Evolutionary conservation across 2,888 invertebrate species (phyloP).

Genomic region (Osedax frankpressi): DNA sequence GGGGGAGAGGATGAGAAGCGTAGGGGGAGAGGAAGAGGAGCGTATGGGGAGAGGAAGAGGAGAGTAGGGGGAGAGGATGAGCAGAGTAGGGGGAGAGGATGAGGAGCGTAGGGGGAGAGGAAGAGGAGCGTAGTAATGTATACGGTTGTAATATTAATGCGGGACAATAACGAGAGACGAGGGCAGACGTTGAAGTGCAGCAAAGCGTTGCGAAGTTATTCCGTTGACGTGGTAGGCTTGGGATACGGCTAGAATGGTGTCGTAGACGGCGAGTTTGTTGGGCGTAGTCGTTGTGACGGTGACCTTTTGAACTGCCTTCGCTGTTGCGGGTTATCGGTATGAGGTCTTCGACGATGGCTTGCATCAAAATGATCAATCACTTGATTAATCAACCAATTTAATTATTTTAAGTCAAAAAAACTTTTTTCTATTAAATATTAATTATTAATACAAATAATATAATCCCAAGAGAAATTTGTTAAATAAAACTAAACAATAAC

Average conservation of each 20-base stretch:
- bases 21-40: not conserved
- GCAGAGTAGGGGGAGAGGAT: not conserved
- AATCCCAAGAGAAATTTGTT: too few relatives aligned
- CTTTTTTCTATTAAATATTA: too few relatives aligned
- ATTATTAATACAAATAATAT: too few relatives aligned
- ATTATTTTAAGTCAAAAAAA: too few relatives aligned
- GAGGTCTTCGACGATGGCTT: not conserved
- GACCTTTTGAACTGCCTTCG: constrained; percentile 9
- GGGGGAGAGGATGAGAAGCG: not conserved
- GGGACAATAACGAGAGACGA: constrained; percentile 52
- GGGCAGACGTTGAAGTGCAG: constrained; percentile 59
- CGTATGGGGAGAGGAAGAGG: not conserved
- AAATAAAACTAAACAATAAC: too few relatives aligned
- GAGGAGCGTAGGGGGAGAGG: not conserved
- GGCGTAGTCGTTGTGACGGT: constrained; percentile 7
- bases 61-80: not conserved
- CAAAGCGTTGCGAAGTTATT: constrained; percentile 68
- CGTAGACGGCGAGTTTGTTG: constrained; percentile 58
- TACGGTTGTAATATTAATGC: not conserved
- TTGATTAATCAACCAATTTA: not conserved
- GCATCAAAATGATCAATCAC: not conserved
- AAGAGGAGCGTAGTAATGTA: not conserved
- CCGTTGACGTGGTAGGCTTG: constrained; percentile 74
- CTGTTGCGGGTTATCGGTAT: constrained; percentile 7
- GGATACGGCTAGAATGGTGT: constrained; percentile 65